Evolutionary conservation across 2,113 vertebrate genomes (phyloP).

Genomic region (Actenoides lindsayi): DNA sequence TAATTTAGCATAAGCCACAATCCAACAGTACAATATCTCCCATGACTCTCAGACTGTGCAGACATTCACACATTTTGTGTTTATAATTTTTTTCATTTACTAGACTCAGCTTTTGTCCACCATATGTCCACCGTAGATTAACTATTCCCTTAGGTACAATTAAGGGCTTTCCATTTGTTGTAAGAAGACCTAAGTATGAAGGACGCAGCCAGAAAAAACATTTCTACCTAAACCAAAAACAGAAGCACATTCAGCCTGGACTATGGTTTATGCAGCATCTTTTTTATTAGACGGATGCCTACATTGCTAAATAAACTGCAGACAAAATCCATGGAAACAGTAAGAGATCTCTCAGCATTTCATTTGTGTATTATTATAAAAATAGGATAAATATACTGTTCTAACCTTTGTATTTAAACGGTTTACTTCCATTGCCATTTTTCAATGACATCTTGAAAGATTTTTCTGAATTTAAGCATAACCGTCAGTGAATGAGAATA

Average conservation of each 20-base stretch:
- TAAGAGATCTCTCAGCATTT: constrained; percentile 63
- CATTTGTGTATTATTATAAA: constrained; percentile 61
- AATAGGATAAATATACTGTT: constrained; percentile 8
- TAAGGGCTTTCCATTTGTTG: constrained; percentile 95
- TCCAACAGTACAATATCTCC: constrained; percentile 39
- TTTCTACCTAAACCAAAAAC: constrained; percentile 93
- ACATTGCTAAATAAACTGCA: constrained; percentile 80
- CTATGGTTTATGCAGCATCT: constrained; percentile 87
- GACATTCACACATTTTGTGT: constrained; percentile 85
- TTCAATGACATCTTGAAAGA: constrained; percentile 3
- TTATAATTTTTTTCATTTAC: constrained; percentile 86
- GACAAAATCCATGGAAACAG: constrained; percentile 81
- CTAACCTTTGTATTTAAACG: constrained; percentile 47
- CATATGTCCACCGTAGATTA: constrained; percentile 92
- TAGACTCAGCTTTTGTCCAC: constrained; percentile 92
- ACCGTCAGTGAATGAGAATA: not conserved
- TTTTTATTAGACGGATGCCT: constrained; percentile 86
- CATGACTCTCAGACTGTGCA: constrained; percentile 74
- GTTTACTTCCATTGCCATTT: constrained; percentile 46
- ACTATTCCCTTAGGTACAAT: constrained; percentile 91
- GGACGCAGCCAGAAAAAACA: constrained; percentile 93
- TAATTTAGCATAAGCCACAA: constrained; percentile 46
- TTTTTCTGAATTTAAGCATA: constrained; percentile 17
- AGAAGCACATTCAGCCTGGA: constrained; percentile 91
- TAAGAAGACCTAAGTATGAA: constrained; percentile 94